Conservation (phyloP, 2,888 invertebrate genomes). For the Ochropacha duplaris region DNA sequence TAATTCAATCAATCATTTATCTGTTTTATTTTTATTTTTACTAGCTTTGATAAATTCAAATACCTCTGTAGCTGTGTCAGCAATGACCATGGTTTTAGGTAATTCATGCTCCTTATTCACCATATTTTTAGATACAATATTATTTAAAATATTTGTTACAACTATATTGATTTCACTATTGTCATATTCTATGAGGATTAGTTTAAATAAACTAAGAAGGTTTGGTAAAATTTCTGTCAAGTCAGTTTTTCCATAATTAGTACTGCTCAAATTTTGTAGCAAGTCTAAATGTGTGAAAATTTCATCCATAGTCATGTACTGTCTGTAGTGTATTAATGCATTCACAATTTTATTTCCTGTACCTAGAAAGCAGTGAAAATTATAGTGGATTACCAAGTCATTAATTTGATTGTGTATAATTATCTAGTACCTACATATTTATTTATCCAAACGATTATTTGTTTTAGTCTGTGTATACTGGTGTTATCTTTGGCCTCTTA, state of each 20-base stretch:
- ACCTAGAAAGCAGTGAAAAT: constrained; percentile 45
- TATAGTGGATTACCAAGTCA: neutral
- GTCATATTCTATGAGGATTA: constrained; percentile 59
- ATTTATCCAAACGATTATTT: constrained; percentile 2
- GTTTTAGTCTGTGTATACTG: constrained; percentile 40
- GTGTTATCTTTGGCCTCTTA: constrained; percentile 42
- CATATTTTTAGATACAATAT: constrained; percentile 49
- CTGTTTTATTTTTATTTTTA: neutral
- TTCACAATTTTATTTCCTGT: constrained; percentile 51
- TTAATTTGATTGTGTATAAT: neutral
- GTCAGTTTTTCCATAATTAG: constrained; percentile 47
- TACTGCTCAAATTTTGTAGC: constrained; percentile 47
- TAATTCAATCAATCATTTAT: neutral
- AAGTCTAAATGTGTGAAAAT: constrained; percentile 58
- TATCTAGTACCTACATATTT: constrained; percentile 26
- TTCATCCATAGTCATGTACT: constrained; percentile 65
- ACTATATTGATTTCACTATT: constrained; percentile 66
- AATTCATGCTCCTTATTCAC: constrained; percentile 23
- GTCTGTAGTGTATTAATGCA: constrained; percentile 47
- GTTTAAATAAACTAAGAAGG: constrained; percentile 53
- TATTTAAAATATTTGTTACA: constrained; percentile 59
- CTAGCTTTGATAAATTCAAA: constrained; percentile 5
- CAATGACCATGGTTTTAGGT: constrained; percentile 33
- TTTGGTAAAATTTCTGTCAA: constrained; percentile 42
- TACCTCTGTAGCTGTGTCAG: constrained; percentile 62